Evolutionary conservation across 1,140 invertebrate species (phyloP).

Genomic region (Hycleus cichorii): DNA sequence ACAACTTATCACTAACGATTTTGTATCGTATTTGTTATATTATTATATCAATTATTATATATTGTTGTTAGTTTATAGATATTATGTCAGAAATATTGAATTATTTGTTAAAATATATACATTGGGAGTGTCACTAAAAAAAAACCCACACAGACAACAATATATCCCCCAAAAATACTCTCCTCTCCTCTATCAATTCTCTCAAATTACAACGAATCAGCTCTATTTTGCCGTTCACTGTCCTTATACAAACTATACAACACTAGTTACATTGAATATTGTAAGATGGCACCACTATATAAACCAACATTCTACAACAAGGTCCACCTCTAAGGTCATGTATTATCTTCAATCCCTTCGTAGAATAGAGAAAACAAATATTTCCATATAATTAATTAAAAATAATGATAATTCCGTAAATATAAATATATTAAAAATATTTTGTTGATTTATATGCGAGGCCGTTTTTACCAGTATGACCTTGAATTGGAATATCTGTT

Average conservation of each 20-base stretch:
- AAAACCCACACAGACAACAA: neutral
- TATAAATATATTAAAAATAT: too few species aligned
- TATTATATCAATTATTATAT: neutral
- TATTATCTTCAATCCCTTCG: neutral
- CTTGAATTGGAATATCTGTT: too few species aligned
- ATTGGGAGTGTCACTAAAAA: neutral
- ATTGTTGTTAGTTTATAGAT: neutral
- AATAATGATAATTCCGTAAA: too few species aligned
- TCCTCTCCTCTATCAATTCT: conserved; percentile 19
- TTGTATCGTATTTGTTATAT: neutral
- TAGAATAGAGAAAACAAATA: neutral
- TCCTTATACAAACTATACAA: neutral
- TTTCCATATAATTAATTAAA: neutral
- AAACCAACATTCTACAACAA: conserved; percentile 3
- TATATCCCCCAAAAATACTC: neutral
- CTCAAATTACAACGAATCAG: conserved; percentile 25
- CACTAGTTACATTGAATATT: conserved; percentile 4
- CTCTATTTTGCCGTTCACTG: neutral
- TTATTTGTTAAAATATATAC: neutral
- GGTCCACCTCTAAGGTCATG: conserved; percentile 12
- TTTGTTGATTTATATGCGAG: too few species aligned
- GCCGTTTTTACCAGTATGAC: too few species aligned
- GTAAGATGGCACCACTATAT: conserved; percentile 12
- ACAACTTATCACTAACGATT: neutral
- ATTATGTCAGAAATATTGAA: neutral